Evolutionary conservation across 1,140 invertebrate species (phyloP).

Genomic region (Atopsyche davidsoni): DNA sequence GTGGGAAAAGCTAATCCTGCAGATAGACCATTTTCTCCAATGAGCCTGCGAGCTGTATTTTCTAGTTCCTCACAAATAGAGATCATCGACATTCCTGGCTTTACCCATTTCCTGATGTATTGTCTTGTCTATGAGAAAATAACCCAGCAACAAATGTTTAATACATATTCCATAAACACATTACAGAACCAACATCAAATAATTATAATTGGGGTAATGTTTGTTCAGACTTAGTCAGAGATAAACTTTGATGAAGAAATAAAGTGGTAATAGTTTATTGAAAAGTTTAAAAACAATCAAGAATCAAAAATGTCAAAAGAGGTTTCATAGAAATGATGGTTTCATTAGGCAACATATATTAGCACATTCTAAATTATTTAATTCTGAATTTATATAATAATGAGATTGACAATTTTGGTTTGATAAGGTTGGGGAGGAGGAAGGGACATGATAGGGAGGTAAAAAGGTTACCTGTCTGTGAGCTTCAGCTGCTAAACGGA

Average conservation of each 20-base stretch:
- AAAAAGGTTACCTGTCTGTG: slow-evolving; percentile 80
- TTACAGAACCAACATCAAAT: too few relatives aligned
- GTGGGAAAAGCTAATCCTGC: slow-evolving; percentile 98
- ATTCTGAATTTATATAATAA: neutral
- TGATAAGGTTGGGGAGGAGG: neutral
- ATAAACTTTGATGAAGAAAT: too few relatives aligned
- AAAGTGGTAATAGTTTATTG: too few relatives aligned
- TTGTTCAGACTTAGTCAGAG: too few relatives aligned
- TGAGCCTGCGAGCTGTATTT: slow-evolving; percentile 81
- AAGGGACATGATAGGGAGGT: too few relatives aligned
- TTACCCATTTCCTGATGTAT: slow-evolving; percentile 86
- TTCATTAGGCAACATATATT: neutral
- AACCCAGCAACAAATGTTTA: too few relatives aligned
- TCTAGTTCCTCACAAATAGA: slow-evolving; percentile 98
- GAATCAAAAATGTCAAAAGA: too few relatives aligned
- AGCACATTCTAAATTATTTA: neutral
- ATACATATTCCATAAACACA: too few relatives aligned
- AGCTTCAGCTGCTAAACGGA: slow-evolving; percentile 92
- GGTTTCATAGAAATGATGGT: neutral
- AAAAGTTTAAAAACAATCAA: too few relatives aligned
- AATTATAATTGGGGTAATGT: too few relatives aligned
- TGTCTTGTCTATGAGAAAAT: slow-evolving; percentile 67
- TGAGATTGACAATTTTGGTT: neutral
- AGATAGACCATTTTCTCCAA: slow-evolving; percentile 91
- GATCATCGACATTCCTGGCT: slow-evolving; percentile 99